Evolutionary conservation across 2,888 invertebrate genomes (phyloP), one percentile per base, ranked within the genome.

Genomic region (Euzetes globulus): DNA sequence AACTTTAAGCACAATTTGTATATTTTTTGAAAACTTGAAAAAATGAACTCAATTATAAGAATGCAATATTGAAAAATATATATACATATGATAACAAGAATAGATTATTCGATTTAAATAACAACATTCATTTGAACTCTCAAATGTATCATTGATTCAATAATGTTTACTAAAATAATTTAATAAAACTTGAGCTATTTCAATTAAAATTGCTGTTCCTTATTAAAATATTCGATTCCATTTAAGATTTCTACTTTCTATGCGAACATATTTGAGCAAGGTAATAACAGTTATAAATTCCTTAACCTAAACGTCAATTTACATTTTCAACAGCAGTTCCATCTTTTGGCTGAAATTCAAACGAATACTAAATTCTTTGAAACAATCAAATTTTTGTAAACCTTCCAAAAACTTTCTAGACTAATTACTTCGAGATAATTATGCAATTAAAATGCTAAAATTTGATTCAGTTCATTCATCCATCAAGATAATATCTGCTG

Each of bases 1-100:
- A 58, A 58, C 27, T 58, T 58, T 58, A 29, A 29, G 29, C 58
- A 58, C 58, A 58, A 27, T 55, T 55, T 55, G 55, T 55, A 55
- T 55, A 55, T 55, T 55, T 55, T 22, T 55, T 55, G 6, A 25
- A 25, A 22, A 55, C n/a, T n/a, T n/a, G n/a, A 55, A 1, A 55
- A 55, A 22, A 25, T 25, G 55, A 41, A 41, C 41, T 41, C 41
- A 41, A 41, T 58, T 15, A 58, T 22, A 6, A 22, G 17, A 55
- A 55, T 25, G 22, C 55, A 50, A 50, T 55, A 55, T 55, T 55
- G 1, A 13, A 55, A 47, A 47, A 47, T 4, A 15, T 47, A 11
- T 15, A 17, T 4, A 2, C 17, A n/a, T 50, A 19, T n/a, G 11
- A 50, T 19, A n/a, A 6, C 1, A n/a, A n/a, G 50, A 19, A 50